Evolutionary conservation across 1,140 invertebrate species (phyloP).

Genomic region (Diploscapter pachys): DNA sequence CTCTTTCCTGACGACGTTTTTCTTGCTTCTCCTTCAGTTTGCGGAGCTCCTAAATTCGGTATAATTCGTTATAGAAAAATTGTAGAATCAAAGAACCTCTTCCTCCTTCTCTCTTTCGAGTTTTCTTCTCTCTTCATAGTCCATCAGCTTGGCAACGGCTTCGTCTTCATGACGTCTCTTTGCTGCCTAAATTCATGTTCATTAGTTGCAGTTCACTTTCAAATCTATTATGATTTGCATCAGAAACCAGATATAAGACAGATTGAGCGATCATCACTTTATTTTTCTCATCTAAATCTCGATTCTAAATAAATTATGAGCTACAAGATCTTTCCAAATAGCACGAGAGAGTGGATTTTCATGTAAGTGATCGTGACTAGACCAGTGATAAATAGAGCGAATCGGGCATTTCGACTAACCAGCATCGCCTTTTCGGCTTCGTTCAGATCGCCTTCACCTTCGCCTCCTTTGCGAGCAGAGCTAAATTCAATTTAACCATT

Average conservation of each 20-base stretch:
- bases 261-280: too few relatives aligned
- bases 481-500: too few relatives aligned
- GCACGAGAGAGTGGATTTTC: too few relatives aligned
- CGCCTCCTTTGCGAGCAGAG: too few relatives aligned
- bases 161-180: slow-evolving; percentile 57
- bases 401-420: background rate
- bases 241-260: too few relatives aligned
- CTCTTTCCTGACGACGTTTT: slow-evolving; percentile 39
- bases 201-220: too few relatives aligned
- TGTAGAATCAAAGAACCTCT: background rate
- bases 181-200: slow-evolving; percentile 37
- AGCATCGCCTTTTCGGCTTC: slow-evolving; percentile 30
- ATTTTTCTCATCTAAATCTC: too few relatives aligned
- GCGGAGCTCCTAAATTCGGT: slow-evolving; percentile 23
- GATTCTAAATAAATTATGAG: too few relatives aligned
- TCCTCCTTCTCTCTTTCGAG: slow-evolving; percentile 51
- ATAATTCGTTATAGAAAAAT: slow-evolving; percentile 22
- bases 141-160: slow-evolving; percentile 54
- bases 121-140: slow-evolving; percentile 53
- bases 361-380: too few relatives aligned
- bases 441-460: slow-evolving; percentile 17
- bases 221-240: too few relatives aligned
- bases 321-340: too few relatives aligned
- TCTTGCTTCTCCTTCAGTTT: slow-evolving; percentile 44
- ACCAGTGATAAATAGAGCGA: too few relatives aligned